Evolutionary conservation across 2,113 vertebrate species (phyloP).

Genomic region (Rutilus rutilus): DNA sequence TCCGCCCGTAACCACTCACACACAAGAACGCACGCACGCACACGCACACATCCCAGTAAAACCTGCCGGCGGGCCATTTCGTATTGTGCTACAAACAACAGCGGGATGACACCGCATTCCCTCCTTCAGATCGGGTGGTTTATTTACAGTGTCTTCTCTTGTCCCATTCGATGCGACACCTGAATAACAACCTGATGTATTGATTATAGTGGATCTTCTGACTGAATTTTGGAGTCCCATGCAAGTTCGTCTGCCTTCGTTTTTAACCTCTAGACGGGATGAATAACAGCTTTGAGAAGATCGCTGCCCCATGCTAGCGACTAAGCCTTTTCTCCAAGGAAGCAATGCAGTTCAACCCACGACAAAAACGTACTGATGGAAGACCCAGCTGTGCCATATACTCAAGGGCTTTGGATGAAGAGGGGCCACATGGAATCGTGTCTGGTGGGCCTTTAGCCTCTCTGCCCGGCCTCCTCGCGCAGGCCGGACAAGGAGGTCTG

Average conservation of each 20-base stretch:
- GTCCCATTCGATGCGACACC: conserved; percentile 22
- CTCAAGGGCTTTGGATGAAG: conserved; percentile 39
- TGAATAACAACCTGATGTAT: conserved; percentile 30
- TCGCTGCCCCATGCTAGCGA: conserved; percentile 36
- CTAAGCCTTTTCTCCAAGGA: conserved; percentile 39
- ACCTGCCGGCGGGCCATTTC: conserved; percentile 46
- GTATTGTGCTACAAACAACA: conserved; percentile 61
- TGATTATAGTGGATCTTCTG: not conserved
- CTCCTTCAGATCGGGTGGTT: conserved; percentile 29
- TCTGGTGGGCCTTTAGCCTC: conserved; percentile 39
- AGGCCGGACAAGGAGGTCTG: conserved; percentile 55
- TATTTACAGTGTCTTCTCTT: conserved; percentile 55
- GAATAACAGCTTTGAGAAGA: conserved; percentile 35
- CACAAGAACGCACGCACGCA: conserved; percentile 42
- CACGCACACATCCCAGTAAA: conserved; percentile 44
- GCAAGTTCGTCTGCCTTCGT: conserved; percentile 12
- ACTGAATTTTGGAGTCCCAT: conserved; percentile 32
- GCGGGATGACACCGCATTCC: conserved; percentile 39
- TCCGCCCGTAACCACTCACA: conserved; percentile 38
- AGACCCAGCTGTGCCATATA: conserved; percentile 53
- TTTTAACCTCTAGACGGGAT: conserved; percentile 13
- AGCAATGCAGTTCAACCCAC: conserved; percentile 51
- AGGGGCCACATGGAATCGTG: conserved; percentile 50
- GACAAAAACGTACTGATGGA: conserved; percentile 47
- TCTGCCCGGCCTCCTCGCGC: conserved; percentile 37